These are phyloP conservation scores for Desmophyllum pertusum DNA, from an alignment of 92 coral and sea anemone genomes.

Conservation along the genomic window DNA sequence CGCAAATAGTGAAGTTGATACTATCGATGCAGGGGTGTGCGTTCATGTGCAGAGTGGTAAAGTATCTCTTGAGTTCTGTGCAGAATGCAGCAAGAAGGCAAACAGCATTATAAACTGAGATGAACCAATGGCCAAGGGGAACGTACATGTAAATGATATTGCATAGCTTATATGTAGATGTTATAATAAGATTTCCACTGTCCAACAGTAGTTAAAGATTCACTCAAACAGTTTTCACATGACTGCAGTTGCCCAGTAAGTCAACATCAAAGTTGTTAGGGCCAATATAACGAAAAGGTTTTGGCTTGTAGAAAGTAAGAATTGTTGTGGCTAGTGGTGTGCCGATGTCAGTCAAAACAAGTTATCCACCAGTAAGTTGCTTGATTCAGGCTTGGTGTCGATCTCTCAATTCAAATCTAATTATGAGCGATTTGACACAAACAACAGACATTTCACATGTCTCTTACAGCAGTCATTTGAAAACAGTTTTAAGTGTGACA, in stretches of 20 bases:
- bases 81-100: conserved; percentile 76
- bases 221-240: not conserved
- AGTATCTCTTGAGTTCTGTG: conserved; percentile 90
- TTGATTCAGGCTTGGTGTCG: not conserved
- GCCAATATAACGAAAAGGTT: not conserved
- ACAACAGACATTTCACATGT: not conserved
- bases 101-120: conserved; percentile 16
- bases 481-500: not conserved
- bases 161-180: too few relatives aligned
- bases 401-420: not conserved
- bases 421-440: not conserved
- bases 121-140: not conserved
- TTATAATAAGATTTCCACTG: not conserved
- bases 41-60: conserved; percentile 80
- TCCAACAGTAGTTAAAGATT: not conserved
- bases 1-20: not conserved
- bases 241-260: not conserved
- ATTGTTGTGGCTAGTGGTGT: too few relatives aligned
- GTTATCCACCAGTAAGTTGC: not conserved
- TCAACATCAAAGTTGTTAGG: not conserved
- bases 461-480: not conserved
- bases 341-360: not conserved
- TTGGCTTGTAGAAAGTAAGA: not conserved
- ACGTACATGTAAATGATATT: not conserved
- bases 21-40: conserved; percentile 83